Base-by-base conservation (phyloP, 2,797 vertebrate species). In the Thripadectes ignobilis region DNA sequence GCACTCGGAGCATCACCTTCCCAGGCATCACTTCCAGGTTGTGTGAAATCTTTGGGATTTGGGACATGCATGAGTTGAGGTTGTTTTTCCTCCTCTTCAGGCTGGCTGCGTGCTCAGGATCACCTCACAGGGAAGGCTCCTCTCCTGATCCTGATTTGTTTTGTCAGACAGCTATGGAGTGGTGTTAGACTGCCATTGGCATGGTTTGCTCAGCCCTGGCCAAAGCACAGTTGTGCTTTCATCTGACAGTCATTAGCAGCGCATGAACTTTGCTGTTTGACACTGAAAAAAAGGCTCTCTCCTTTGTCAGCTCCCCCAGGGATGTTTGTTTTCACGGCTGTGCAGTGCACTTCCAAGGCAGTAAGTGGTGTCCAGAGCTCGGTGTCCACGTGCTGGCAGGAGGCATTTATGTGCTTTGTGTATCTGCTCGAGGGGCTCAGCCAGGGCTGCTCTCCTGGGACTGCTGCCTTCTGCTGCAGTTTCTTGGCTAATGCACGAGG, bases 231-330 rank as follows among this genome's bases (percentile, higher is more conserved):
- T 30, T 80, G 68, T 83, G 78, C 65, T 93, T 88, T 92, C 65
- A 57, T 61, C 75, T 94, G 75, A 80, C 61, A 77, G 52, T 71
- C 52, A n/a, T 92, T 80, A 87, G 38, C 81, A 92, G 49, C 68
- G 57, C 57, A 22, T 32, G 34, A 77, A 88, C 52, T 71, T 89
- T 30, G 55, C 66, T 75, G 14, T 79, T 93, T 67, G 77, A 76
- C 41, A 34, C 38, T 2, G 5, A n/a, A 27, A 14, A 41, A 57
- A 32, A 45, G 21, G 62, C 34, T 29, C 32, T 12, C 24, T 65
- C 23, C 74, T 41, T 59, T 61, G n/a, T 82, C 49, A 69, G 84
- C n/a, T 91, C 36, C 49, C 45, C 39, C 26, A 66, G 17, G 52
- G 63, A 51, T 90, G 74, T 91, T 95, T 91, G 77, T 91, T 75